These are phyloP conservation scores for Choloepus didactylus DNA, from an alignment of 2,797 vertebrate genomes.

Conservation along the genomic window DNA sequence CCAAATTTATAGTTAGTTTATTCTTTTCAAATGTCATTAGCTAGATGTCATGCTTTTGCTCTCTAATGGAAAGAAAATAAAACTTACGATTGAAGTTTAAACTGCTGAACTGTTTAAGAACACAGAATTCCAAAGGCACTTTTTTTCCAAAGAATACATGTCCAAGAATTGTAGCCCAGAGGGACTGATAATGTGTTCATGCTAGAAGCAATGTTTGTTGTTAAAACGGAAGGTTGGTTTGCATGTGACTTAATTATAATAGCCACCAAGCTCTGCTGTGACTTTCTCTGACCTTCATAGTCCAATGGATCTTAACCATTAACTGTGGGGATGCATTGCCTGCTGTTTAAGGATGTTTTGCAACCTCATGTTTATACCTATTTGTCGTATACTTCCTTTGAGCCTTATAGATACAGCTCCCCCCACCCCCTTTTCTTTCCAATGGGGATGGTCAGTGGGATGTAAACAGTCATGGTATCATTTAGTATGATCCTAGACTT, in stretches of 20 bases:
- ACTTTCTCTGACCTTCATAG: constrained; percentile 82
- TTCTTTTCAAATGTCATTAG: not conserved
- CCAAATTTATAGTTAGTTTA: not conserved
- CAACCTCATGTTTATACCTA: not conserved
- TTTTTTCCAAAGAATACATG: constrained; percentile 82
- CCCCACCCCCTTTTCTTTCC: not conserved
- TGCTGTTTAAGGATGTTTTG: constrained; percentile 70
- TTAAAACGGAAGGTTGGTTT: constrained; percentile 73
- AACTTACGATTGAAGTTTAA: constrained; percentile 24
- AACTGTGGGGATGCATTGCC: constrained; percentile 57
- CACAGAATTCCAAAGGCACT: constrained; percentile 84
- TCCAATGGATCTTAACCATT: constrained; percentile 76
- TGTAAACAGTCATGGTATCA: not conserved
- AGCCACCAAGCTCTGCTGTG: constrained; percentile 75
- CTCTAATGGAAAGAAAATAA: constrained; percentile 25
- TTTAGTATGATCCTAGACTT: not conserved
- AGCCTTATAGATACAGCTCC: not conserved
- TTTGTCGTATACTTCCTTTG: not conserved
- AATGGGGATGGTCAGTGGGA: accelerated
- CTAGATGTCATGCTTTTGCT: constrained; percentile 15
- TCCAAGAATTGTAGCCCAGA: constrained; percentile 84
- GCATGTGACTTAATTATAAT: constrained; percentile 84
- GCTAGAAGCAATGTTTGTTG: constrained; percentile 14
- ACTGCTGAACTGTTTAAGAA: constrained; percentile 86
- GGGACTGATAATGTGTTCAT: constrained; percentile 83